A percentile compares a stretch with the other conserved stretches of the same genome.
These are phyloP conservation scores for Diceros bicornis DNA, from an alignment of 2,797 vertebrate species.

Conservation along the genomic window DNA sequence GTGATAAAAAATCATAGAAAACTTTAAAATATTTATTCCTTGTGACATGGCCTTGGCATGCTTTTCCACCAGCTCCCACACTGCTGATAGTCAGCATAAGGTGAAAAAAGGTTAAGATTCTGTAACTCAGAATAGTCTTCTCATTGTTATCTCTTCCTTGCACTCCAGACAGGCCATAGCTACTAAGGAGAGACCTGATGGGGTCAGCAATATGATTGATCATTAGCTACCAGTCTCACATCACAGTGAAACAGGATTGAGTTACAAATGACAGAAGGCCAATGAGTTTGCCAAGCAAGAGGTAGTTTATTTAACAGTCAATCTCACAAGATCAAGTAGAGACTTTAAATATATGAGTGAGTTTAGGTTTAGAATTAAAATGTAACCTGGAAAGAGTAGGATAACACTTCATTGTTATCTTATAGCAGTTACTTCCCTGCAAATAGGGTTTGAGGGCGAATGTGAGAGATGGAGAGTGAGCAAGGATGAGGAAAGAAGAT, in stretches of 20 bases:
- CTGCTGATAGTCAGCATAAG: background rate
- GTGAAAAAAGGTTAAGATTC: background rate
- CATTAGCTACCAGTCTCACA: background rate
- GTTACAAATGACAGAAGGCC: background rate
- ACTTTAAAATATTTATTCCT: background rate
- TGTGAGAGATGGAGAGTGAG: background rate
- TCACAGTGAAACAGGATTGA: background rate
- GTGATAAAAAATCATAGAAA: background rate
- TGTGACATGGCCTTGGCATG: background rate
- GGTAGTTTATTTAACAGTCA: background rate
- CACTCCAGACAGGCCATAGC: background rate
- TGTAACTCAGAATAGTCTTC: background rate
- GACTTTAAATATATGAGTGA: background rate
- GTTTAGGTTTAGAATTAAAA: background rate
- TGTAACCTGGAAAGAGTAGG: background rate
- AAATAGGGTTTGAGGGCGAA: background rate
- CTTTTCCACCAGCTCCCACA: background rate
- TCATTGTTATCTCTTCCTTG: background rate
- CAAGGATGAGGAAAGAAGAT: background rate
- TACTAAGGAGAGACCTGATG: background rate
- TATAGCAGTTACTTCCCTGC: background rate
- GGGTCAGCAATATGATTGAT: background rate
- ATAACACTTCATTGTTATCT: background rate
- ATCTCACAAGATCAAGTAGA: background rate
- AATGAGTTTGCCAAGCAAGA: background rate